Evolutionary conservation across 1,140 invertebrate species (phyloP).

Genomic region (Psilanteris sp.): DNA sequence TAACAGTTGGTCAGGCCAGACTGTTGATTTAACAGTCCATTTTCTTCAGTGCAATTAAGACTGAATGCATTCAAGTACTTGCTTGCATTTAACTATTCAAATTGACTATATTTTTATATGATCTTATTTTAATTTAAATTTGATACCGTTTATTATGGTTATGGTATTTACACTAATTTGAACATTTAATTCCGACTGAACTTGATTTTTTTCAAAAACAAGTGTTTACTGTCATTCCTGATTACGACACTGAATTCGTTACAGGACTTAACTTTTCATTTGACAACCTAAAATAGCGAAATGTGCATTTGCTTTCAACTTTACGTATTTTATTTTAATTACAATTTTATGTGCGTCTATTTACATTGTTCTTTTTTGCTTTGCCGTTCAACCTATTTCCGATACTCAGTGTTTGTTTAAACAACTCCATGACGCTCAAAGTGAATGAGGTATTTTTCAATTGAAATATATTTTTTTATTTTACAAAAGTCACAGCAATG

Average conservation of each 20-base stretch:
- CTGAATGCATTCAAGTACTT: too few species aligned
- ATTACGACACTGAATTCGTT: conserved; percentile 35
- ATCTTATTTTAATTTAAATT: too few species aligned
- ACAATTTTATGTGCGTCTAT: conserved; percentile 29
- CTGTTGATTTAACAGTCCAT: too few species aligned
- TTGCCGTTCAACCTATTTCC: conserved; percentile 41
- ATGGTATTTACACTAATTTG: too few species aligned
- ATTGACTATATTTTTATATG: too few species aligned
- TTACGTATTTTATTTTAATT: conserved; percentile 35
- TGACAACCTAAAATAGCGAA: neutral
- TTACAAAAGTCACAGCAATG: conserved; percentile 10
- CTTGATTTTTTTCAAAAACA: too few species aligned
- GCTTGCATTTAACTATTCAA: too few species aligned
- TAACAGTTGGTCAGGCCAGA: too few species aligned
- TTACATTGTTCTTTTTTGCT: conserved; percentile 42
- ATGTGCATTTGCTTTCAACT: conserved; percentile 13
- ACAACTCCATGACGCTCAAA: conserved; percentile 21
- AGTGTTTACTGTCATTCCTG: too few species aligned
- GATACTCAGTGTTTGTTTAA: conserved; percentile 35
- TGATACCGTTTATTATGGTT: too few species aligned
- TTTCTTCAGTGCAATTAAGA: too few species aligned
- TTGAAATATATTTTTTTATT: conserved; percentile 24
- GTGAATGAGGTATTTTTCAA: conserved; percentile 27
- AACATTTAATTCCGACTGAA: too few species aligned
- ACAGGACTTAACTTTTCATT: conserved; percentile 10